Conservation (phyloP, 2,113 vertebrate genomes). For the Syrrhaptes paradoxus region DNA sequence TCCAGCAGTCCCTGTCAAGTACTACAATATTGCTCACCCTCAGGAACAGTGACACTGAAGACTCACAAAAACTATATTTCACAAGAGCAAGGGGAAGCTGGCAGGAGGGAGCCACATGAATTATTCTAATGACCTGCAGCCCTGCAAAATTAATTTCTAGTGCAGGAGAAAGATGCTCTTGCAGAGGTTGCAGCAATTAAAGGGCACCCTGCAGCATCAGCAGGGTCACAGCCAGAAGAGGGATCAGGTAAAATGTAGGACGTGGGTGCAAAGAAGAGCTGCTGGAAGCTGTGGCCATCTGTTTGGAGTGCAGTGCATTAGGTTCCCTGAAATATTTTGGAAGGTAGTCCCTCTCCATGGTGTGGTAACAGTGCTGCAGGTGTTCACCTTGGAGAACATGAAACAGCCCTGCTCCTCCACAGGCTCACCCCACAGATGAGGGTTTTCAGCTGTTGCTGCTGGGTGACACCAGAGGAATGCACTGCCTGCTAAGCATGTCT, state of each 20-base stretch:
- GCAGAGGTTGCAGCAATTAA: background rate
- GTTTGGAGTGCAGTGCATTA: fast-evolving
- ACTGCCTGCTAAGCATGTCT: background rate
- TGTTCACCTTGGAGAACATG: background rate
- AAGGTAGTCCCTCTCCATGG: background rate
- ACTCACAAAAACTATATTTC: background rate
- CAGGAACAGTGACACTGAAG: background rate
- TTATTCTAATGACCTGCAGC: background rate
- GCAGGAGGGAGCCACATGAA: background rate
- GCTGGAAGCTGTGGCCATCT: background rate
- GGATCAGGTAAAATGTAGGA: background rate
- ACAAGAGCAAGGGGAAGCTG: background rate
- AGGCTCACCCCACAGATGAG: background rate
- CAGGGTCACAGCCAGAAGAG: background rate
- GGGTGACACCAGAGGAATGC: background rate
- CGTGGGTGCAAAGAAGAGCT: background rate
- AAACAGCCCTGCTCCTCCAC: background rate
- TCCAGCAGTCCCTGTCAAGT: background rate
- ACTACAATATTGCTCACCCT: background rate
- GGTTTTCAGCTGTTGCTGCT: background rate
- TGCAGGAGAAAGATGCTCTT: background rate
- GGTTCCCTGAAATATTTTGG: fast-evolving
- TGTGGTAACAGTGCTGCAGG: background rate
- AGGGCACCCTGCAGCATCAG: background rate
- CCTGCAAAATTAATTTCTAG: background rate